Evolutionary conservation across 2,888 invertebrate species (phyloP).

Genomic region (Atherix ibis): DNA sequence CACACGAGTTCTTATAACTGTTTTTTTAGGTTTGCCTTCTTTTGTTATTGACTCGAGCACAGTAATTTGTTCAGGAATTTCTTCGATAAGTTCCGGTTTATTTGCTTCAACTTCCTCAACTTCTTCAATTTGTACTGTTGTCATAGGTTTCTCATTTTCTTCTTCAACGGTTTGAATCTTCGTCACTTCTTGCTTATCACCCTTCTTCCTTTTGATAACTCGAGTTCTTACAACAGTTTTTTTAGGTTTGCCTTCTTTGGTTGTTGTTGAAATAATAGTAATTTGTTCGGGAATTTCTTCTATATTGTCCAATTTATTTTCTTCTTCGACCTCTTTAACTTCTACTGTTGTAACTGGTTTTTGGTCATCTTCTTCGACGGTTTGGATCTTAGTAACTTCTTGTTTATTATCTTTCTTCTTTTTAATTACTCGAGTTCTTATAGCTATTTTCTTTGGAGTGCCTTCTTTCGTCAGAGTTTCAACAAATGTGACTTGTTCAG

Average conservation of each 20-base stretch:
- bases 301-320: slow-evolving; percentile 14
- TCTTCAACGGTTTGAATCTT: slow-evolving; percentile 25
- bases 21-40: slow-evolving; percentile 15
- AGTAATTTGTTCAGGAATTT: slow-evolving; percentile 23
- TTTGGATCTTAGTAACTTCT: slow-evolving; percentile 24
- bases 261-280: slow-evolving; percentile 23
- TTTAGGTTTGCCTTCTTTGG: slow-evolving; percentile 17
- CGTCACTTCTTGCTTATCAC: slow-evolving; percentile 26
- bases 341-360: slow-evolving; percentile 16
- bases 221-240: slow-evolving; percentile 10
- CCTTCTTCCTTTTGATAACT: slow-evolving; percentile 16
- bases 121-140: slow-evolving; percentile 15
- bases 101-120: slow-evolving; percentile 8
- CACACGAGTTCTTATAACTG: slow-evolving; percentile 7
- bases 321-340: slow-evolving; percentile 17
- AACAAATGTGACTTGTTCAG: slow-evolving; percentile 20
- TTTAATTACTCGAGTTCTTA: slow-evolving; percentile 25
- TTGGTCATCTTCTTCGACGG: slow-evolving; percentile 19
- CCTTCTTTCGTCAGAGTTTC: slow-evolving; percentile 23
- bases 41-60: slow-evolving; percentile 24
- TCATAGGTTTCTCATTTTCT: slow-evolving; percentile 18
- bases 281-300: slow-evolving; percentile 23
- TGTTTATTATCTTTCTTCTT: slow-evolving; percentile 24
- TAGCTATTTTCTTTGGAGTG: slow-evolving; percentile 15
- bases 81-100: slow-evolving; percentile 17